These are phyloP conservation scores for Pontoporia blainvillei DNA, from an alignment of 2,113 vertebrate species.

Conservation along the genomic window DNA sequence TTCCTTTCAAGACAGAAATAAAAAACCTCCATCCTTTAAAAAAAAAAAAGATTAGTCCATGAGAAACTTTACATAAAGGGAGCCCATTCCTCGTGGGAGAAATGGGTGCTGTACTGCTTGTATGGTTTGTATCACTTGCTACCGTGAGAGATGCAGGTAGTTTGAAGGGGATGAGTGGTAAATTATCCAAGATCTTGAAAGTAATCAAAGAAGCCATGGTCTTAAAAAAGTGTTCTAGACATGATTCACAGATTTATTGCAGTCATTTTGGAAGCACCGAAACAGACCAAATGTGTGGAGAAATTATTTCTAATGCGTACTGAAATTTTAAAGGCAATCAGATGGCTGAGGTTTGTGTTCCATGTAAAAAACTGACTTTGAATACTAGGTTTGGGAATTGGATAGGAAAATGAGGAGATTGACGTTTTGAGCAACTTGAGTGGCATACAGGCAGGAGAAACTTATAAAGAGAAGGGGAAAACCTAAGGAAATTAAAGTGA, in stretches of 20 bases:
- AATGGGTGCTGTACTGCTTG: neutral
- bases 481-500: neutral
- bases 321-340: constrained; percentile 56
- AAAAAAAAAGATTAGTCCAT: neutral
- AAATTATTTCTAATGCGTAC: constrained; percentile 59
- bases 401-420: neutral
- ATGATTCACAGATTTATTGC: constrained; percentile 48
- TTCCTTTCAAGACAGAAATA: neutral
- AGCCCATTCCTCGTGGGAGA: neutral
- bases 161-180: neutral
- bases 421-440: neutral
- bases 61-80: neutral
- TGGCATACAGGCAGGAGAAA: neutral
- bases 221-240: constrained; percentile 15
- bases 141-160: neutral
- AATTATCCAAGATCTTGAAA: constrained; percentile 48
- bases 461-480: neutral
- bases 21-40: neutral
- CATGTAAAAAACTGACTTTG: constrained; percentile 41
- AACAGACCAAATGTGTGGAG: constrained; percentile 47
- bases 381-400: constrained; percentile 7
- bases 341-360: constrained; percentile 51
- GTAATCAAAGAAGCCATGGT: constrained; percentile 49
- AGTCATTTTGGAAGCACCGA: constrained; percentile 45
- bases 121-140: neutral